phyloP scores from a whole-genome alignment of 2,888 invertebrate genomes.

The Halictus ligatus region DNA sequence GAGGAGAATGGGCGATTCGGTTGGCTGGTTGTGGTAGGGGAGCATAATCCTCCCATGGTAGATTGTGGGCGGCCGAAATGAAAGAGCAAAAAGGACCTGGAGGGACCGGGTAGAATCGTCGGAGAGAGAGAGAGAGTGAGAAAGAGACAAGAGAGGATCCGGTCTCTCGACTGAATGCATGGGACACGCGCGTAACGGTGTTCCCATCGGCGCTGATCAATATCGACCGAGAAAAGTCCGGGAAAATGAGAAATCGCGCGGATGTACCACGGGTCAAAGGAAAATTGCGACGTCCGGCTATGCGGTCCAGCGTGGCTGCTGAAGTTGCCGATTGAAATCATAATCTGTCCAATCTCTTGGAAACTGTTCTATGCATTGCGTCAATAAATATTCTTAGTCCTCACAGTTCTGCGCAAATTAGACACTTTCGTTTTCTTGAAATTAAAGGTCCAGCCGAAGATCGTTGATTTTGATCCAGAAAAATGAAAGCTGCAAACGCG shows the following conservation, averaged over 20 bases:
- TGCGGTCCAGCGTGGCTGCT: not conserved
- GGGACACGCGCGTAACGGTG: slow-evolving; percentile 41
- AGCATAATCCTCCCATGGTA: slow-evolving; percentile 81
- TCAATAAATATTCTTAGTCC: too few relatives aligned
- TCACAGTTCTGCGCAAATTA: too few relatives aligned
- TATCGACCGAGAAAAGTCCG: slow-evolving; percentile 36
- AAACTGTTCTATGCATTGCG: too few relatives aligned
- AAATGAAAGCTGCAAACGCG: too few relatives aligned
- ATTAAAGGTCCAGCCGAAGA: not conserved
- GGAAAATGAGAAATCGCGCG: slow-evolving; percentile 34
- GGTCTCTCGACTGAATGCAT: slow-evolving; percentile 27
- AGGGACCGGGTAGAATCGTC: slow-evolving; percentile 18
- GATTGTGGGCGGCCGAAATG: slow-evolving; percentile 80
- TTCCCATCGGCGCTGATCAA: slow-evolving; percentile 45
- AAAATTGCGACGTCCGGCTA: not conserved
- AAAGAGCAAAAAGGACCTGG: slow-evolving; percentile 74
- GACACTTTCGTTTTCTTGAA: not conserved
- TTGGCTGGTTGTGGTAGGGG: slow-evolving; percentile 66
- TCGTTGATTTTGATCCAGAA: not conserved
- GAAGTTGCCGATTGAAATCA: too few relatives aligned
- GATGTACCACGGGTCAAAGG: not conserved
- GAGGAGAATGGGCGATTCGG: slow-evolving; percentile 69
- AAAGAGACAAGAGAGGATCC: slow-evolving; percentile 35
- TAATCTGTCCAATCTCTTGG: not conserved
- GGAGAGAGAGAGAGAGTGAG: slow-evolving; percentile 29